Evolutionary conservation across 2,888 invertebrate species (phyloP).

Genomic region (Tanytarsus gracilentus): DNA sequence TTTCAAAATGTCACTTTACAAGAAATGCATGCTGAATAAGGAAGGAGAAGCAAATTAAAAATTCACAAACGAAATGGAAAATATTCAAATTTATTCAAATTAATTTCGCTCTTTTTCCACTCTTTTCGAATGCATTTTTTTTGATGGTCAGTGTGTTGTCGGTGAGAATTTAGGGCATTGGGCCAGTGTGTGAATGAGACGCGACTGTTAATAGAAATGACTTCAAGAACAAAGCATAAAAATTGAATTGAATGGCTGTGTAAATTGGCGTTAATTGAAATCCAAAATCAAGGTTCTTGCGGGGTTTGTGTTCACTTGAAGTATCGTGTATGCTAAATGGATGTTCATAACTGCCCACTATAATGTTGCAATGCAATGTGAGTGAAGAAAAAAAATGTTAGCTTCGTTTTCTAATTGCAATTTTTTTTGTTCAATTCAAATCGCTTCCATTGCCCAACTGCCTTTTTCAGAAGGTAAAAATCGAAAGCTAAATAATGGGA

Average conservation of each 20-base stretch:
- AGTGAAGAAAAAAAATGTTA: no score
- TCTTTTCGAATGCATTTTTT: background rate
- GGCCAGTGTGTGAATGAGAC: constrained; percentile 4
- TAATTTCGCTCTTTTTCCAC: background rate
- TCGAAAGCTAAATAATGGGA: no score
- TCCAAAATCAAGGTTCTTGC: background rate
- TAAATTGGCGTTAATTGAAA: background rate
- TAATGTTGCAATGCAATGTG: no score
- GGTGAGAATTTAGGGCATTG: constrained; percentile 16
- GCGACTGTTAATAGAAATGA: background rate
- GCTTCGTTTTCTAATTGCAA: no score
- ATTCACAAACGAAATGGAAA: background rate
- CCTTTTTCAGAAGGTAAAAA: no score
- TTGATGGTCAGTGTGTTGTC: background rate
- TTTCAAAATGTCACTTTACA: background rate
- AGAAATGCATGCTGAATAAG: background rate
- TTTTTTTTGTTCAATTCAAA: no score
- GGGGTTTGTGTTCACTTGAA: no score
- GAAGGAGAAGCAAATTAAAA: background rate
- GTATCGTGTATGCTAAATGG: no score
- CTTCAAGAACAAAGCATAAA: background rate
- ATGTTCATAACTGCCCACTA: no score
- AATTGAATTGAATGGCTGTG: background rate
- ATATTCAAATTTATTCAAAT: constrained; percentile 21
- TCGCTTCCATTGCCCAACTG: no score